These are phyloP conservation scores for Vireo griseus DNA, from an alignment of 2,797 vertebrate genomes.

Conservation along the genomic window DNA sequence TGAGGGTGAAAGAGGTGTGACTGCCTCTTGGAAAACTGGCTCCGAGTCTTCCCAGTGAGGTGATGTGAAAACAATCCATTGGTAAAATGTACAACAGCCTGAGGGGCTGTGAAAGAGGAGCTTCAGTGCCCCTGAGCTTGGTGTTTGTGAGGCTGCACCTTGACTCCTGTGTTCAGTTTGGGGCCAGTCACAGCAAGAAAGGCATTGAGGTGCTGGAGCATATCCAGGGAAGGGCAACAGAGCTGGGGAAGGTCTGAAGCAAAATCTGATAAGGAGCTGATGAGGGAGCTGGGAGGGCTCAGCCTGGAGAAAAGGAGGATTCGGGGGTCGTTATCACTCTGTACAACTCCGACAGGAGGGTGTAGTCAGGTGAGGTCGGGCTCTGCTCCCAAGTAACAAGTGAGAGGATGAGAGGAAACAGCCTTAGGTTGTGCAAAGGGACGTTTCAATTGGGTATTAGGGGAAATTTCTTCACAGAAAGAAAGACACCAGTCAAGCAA, in stretches of 20 bases:
- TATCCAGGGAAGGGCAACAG: background rate
- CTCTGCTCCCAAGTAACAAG: background rate
- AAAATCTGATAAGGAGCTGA: background rate
- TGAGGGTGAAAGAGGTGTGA: background rate
- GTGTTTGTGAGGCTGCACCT: background rate
- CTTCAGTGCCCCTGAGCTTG: background rate
- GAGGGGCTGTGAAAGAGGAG: fast-evolving
- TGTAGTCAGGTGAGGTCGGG: background rate
- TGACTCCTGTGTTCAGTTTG: background rate
- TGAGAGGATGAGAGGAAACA: background rate
- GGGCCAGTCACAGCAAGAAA: background rate
- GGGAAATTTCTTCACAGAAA: background rate
- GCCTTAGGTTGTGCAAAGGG: background rate
- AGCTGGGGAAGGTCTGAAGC: background rate
- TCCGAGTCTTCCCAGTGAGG: background rate
- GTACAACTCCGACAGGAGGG: background rate
- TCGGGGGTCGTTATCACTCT: background rate
- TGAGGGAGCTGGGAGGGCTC: background rate
- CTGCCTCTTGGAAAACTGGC: background rate
- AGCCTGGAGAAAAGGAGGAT: background rate
- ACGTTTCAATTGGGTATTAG: background rate
- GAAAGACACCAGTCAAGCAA: background rate
- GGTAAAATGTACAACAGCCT: background rate
- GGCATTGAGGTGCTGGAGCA: background rate
- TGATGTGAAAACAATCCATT: background rate